Evolutionary conservation across 2,113 vertebrate genomes (phyloP).

Genomic region (Nipponia nippon): DNA sequence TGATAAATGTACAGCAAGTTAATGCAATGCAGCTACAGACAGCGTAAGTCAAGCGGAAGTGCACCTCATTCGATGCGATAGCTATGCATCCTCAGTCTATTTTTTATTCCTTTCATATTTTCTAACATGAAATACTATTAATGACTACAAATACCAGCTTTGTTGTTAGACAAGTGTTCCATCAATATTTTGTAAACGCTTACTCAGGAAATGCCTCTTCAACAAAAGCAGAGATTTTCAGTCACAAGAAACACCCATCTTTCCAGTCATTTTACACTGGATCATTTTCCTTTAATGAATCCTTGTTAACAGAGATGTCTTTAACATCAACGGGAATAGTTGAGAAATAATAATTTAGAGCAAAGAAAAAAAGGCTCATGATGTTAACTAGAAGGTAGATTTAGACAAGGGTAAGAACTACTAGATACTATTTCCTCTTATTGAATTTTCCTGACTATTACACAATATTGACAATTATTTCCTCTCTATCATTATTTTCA

Average conservation of each 20-base stretch:
- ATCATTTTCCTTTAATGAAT: not conserved
- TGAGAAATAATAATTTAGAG: not conserved
- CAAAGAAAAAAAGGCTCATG: not conserved
- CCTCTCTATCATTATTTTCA: not conserved
- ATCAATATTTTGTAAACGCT: conserved; percentile 60
- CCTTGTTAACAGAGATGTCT: not conserved
- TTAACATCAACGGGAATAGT: not conserved
- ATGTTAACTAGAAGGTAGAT: not conserved
- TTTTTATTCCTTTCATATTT: conserved; percentile 10
- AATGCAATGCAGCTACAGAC: not conserved
- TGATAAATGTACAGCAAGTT: not conserved
- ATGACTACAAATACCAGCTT: conserved; percentile 12
- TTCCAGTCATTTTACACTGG: not conserved
- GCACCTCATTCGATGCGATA: not conserved
- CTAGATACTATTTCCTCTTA: not conserved
- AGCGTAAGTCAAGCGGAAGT: not conserved
- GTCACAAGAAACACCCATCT: not conserved
- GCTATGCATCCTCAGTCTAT: not conserved
- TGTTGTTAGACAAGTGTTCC: conserved; percentile 13
- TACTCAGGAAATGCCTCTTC: not conserved
- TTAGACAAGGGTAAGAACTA: not conserved
- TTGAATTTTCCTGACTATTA: not conserved
- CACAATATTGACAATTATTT: not conserved
- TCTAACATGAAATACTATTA: conserved; percentile 36
- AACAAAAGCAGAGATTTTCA: not conserved